Evolutionary conservation across 2,113 vertebrate genomes (phyloP).

Genomic region (Odocoileus virginianus): DNA sequence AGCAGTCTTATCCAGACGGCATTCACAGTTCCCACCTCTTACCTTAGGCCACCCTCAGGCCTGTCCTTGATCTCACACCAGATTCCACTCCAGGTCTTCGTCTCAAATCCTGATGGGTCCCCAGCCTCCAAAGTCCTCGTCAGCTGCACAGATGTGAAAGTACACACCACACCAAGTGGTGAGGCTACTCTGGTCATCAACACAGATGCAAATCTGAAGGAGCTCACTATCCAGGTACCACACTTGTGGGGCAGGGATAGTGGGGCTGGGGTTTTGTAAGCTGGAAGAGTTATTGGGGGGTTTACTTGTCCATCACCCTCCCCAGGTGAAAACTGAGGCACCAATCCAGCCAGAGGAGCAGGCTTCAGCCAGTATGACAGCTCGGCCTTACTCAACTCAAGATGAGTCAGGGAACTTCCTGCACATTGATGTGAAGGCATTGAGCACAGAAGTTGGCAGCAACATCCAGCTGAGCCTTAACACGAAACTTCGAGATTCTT

Average conservation of each 20-base stretch:
- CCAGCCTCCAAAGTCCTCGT: conserved; percentile 76
- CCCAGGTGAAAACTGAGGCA: conserved; percentile 75
- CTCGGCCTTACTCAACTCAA: conserved; percentile 68
- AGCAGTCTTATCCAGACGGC: background rate
- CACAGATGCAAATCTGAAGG: background rate
- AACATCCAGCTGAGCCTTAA: conserved; percentile 73
- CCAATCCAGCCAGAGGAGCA: background rate
- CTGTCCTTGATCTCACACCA: background rate
- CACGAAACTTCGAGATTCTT: background rate
- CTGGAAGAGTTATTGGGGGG: background rate
- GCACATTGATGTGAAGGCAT: conserved; percentile 74
- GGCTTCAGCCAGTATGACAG: conserved; percentile 73
- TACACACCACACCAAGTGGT: conserved; percentile 67
- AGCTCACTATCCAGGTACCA: conserved; percentile 69
- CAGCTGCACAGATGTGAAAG: background rate
- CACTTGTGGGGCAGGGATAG: background rate
- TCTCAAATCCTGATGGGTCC: conserved; percentile 81
- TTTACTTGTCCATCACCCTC: background rate
- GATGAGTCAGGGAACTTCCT: conserved; percentile 74
- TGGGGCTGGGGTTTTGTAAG: background rate
- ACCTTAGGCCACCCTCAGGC: background rate
- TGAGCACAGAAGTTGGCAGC: conserved; percentile 47
- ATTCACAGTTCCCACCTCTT: background rate
- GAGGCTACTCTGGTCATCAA: conserved; percentile 77
- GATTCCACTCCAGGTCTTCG: conserved; percentile 74